phyloP scores from a whole-genome alignment of 2,113 vertebrate species.

The human (Homo sapiens) region GRCh38 chr21:9640501-9641000 shows the following conservation, averaged over 20 bases:
- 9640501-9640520: conserved; percentile 53
- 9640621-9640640: conserved; percentile 22
- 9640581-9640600: neutral
- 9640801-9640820: conserved; percentile 54
- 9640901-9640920: conserved; percentile 55
- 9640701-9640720: conserved; percentile 53
- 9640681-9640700: conserved; percentile 33
- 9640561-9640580: neutral
- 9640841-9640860: neutral
- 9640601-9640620: conserved; percentile 45
- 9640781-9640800: conserved; percentile 57
- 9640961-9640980: conserved; percentile 56
- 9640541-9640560: neutral
- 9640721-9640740: conserved; percentile 47
- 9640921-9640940: conserved; percentile 73
- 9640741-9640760: conserved; percentile 39
- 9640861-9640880: conserved; percentile 46
- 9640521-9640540: conserved; percentile 62
- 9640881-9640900: conserved; percentile 64
- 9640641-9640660: neutral
- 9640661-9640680: neutral
- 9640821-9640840: conserved; percentile 18
- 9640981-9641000: conserved; percentile 60
- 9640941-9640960: conserved; percentile 80
- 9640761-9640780: conserved; percentile 17